Base-by-base conservation (phyloP, 2,888 invertebrate genomes). In the Caenorhabditis becei region DNA sequence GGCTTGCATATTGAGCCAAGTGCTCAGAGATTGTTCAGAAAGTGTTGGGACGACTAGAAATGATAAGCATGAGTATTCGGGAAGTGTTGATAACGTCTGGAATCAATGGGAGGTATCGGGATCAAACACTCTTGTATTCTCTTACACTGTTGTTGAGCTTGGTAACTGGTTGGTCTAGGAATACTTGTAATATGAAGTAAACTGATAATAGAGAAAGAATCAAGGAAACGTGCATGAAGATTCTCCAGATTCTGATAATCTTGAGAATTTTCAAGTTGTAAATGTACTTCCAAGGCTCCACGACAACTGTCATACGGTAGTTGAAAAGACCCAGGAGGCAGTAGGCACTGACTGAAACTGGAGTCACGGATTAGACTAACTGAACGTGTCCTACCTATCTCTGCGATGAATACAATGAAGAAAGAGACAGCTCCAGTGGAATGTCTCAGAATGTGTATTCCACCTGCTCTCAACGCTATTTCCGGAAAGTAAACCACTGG, bases 401-500 rank as follows among this genome's bases (percentile, higher is more conserved):
- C 51, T 1, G 24, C 24, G 2, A 51, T 3, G 14, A 2, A 24
- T 11, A 51, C 24, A 3, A 51, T 5, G 11, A 51, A 1, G 24
- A 24, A 8, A 7, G 51, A 51, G 16, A 24, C 1, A 14, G 11
- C 24, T 7, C 24, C 51, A 18, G 51, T 23, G 8, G 51, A 51
- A 14, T 51, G 51, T 51, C 51, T 4, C 11, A 51, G 24, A 7
- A 51, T 14, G 3, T 11, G 11, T 11, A 51, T 26, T 23, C 51
- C 51, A 1, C 51, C 51, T 2, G 14, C 24, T 14, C 51, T 5
- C 24, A 51, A 4, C 1, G 51, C 51, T 2, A 51, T 51, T 8
- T 51, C 51, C 24, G 51, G 51, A 14, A 24, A 51, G 51, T 24
- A 51, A 24, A 24, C 51, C 10, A 51, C 26, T 26, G 51, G 51